Base-by-base conservation (phyloP, 1,140 invertebrate species). In the Oryctes rhinoceros region DNA sequence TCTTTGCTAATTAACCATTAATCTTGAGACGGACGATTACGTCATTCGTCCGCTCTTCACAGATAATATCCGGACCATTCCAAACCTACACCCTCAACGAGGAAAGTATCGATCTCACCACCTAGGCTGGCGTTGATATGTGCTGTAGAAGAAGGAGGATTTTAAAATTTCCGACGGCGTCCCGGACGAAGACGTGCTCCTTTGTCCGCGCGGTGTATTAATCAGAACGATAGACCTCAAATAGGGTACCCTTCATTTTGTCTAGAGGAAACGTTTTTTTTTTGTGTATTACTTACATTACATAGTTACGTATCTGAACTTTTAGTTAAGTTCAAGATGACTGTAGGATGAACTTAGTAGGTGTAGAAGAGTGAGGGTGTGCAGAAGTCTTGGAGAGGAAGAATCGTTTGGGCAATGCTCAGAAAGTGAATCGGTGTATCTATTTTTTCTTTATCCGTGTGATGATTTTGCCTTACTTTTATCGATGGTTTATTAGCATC, bases 1-100 rank as follows among this genome's bases (percentile, higher is more conserved):
- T 71, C 65, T 71, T 71, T 71, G 24, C 65, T 71, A 71, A 71
- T 71, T 71, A 71, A 71, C 65, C 65, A 71, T 71, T 71, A 71
- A 71, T 71, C 35, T 71, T 37, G 65, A 6, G 65, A 30, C 65
- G 65, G 65, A 71, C 65, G 65, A 71, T 71, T 71, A 24, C 65
- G 65, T 11, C 65, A 71, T 71, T 71, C 65, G 20, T 24, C 4
- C 35, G 65, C 65, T 30, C 24, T 24, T 71, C 65, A 71, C 11
- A 37, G 65, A 37, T 24, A 37, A 71, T 71, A 71, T 71, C 35
- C 35, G 20, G 35, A 24, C 35, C 65, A 71, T 35, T 37, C 24
- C 65, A 24, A 71, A 71, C 5, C 24, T 71, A 13, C 65, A n/a
- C 53, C 53, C 53, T 59, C 18, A n/a, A 59, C 5, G 53, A 53